These are phyloP conservation scores for Galerucella calmariensis DNA, from an alignment of 2,888 invertebrate genomes.

Conservation along the genomic window DNA sequence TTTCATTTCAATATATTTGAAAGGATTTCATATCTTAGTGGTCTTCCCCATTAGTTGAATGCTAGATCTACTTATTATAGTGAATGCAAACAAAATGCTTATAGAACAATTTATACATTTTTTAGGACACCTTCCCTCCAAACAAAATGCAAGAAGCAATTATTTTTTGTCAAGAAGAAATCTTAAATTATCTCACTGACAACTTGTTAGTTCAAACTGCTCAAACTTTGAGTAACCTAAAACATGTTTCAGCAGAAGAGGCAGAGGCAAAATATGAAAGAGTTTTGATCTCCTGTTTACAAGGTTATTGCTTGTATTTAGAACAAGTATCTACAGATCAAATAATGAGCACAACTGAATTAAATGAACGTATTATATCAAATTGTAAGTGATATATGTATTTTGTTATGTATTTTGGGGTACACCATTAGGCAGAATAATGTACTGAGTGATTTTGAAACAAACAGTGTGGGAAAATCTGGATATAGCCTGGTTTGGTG, in stretches of 20 bases:
- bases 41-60: too few species aligned
- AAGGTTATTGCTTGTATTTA: slow-evolving; percentile 73
- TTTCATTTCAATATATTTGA: too few species aligned
- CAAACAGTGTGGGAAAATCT: too few species aligned
- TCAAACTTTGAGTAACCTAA: slow-evolving; percentile 68
- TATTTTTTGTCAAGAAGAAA: slow-evolving; percentile 84
- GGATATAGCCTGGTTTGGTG: too few species aligned
- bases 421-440: background rate
- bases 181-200: slow-evolving; percentile 78
- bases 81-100: background rate
- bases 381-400: slow-evolving; percentile 60
- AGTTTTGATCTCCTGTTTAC: slow-evolving; percentile 73
- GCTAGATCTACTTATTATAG: background rate
- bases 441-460: background rate
- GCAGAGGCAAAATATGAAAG: slow-evolving; percentile 77
- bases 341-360: slow-evolving; percentile 67
- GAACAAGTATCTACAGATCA: slow-evolving; percentile 68
- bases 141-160: slow-evolving; percentile 83
- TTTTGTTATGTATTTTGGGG: background rate
- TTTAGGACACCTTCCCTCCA: slow-evolving; percentile 80
- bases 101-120: slow-evolving; percentile 18
- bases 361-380: slow-evolving; percentile 55
- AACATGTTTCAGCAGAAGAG: slow-evolving; percentile 72
- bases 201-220: slow-evolving; percentile 74
- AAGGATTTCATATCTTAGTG: too few species aligned